Evolutionary conservation across 2,888 invertebrate species (phyloP).

Genomic region (Caenorhabditis sp.): DNA sequence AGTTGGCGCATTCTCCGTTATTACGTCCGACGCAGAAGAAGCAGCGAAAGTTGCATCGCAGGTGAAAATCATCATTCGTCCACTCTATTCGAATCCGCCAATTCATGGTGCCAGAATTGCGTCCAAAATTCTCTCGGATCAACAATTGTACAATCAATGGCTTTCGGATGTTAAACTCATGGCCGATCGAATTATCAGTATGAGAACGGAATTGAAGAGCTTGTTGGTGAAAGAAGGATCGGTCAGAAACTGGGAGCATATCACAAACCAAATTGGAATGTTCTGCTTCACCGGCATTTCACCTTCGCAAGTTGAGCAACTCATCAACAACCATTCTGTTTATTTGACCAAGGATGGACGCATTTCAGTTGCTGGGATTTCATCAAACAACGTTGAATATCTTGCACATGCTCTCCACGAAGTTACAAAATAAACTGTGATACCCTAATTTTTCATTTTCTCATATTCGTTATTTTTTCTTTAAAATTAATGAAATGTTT

Average conservation of each 20-base stretch:
- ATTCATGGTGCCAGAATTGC: slow-evolving; percentile 93
- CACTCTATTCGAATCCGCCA: slow-evolving; percentile 85
- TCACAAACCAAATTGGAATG: slow-evolving; percentile 92
- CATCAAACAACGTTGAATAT: slow-evolving; percentile 86
- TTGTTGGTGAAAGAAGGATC: slow-evolving; percentile 78
- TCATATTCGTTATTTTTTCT: neutral
- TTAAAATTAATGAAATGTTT: no score
- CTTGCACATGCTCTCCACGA: slow-evolving; percentile 79
- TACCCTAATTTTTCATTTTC: neutral
- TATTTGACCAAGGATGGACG: slow-evolving; percentile 91
- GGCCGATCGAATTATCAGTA: slow-evolving; percentile 95
- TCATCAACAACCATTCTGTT: slow-evolving; percentile 73
- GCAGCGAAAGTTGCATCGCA: slow-evolving; percentile 79
- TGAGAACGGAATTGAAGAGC: slow-evolving; percentile 81
- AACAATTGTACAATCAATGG: slow-evolving; percentile 84
- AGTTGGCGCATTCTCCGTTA: slow-evolving; percentile 87
- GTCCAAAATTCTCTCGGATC: slow-evolving; percentile 81
- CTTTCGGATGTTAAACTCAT: slow-evolving; percentile 89
- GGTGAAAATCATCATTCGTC: slow-evolving; percentile 71
- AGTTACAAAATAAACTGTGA: slow-evolving; percentile 52
- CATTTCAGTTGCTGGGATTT: slow-evolving; percentile 95
- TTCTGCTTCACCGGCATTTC: slow-evolving; percentile 96
- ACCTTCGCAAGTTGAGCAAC: slow-evolving; percentile 68
- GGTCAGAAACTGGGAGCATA: slow-evolving; percentile 94
- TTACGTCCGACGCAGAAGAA: slow-evolving; percentile 82